phyloP scores from a whole-genome alignment of 1,140 invertebrate genomes.

The Seison nebaliae region DNA sequence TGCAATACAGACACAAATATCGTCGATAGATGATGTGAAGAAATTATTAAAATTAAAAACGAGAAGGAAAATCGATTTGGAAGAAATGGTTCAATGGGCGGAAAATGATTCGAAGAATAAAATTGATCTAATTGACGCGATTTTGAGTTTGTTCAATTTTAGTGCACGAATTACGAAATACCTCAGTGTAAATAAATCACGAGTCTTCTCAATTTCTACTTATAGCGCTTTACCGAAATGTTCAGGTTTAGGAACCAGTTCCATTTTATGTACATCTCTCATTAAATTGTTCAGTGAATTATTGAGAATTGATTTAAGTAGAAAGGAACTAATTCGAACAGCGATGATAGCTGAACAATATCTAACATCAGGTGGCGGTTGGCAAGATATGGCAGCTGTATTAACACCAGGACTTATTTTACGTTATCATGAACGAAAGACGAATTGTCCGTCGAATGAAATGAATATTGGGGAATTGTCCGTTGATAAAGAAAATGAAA shows the following conservation, averaged over 20 bases:
- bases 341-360: slow-evolving; percentile 32
- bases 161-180: too few species aligned
- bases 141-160: slow-evolving; percentile 31
- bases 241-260: slow-evolving; percentile 33
- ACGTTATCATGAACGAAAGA: slow-evolving; percentile 23
- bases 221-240: too few species aligned
- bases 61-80: slow-evolving; percentile 22
- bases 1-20: slow-evolving; percentile 20
- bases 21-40: slow-evolving; percentile 31
- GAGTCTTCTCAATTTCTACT: too few species aligned
- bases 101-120: slow-evolving; percentile 26
- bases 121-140: slow-evolving; percentile 29
- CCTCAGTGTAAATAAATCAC: too few species aligned
- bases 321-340: slow-evolving; percentile 12
- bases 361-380: slow-evolving; percentile 33
- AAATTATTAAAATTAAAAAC: slow-evolving; percentile 27
- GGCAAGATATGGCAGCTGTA: slow-evolving; percentile 34
- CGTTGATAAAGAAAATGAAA: too few species aligned
- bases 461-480: slow-evolving; percentile 19
- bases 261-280: too few species aligned
- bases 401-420: slow-evolving; percentile 27
- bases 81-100: slow-evolving; percentile 15
- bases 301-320: too few species aligned
- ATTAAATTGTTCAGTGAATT: too few species aligned
- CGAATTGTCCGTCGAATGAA: slow-evolving; percentile 20